Evolutionary conservation across 2,797 vertebrate species (phyloP).

Genomic region (Anomalospiza imberbis): DNA sequence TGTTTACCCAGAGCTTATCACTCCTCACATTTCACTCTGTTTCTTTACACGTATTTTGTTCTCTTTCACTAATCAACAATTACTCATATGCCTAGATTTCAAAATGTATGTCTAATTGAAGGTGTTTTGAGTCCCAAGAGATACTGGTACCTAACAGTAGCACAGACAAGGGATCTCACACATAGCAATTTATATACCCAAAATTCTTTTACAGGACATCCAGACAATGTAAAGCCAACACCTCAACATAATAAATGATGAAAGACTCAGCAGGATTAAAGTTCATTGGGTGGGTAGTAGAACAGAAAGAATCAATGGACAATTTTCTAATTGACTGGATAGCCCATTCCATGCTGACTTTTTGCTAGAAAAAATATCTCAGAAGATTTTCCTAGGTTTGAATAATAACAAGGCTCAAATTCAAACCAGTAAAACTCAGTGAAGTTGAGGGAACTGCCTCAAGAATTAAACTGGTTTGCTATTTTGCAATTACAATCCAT

Average conservation of each 20-base stretch:
- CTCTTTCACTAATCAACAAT: not conserved
- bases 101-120: not conserved
- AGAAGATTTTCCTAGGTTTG: not conserved
- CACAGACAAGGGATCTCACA: not conserved
- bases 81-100: not conserved
- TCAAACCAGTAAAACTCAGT: not conserved
- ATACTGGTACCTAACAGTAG: not conserved
- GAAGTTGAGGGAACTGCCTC: not conserved
- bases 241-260: not conserved
- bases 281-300: not conserved
- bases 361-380: not conserved
- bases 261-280: not conserved
- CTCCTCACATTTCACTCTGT: not conserved
- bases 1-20: not conserved
- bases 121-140: not conserved
- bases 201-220: not conserved
- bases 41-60: not conserved
- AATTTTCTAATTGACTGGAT: not conserved
- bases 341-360: not conserved
- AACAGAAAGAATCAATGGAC: not conserved
- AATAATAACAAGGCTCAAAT: not conserved
- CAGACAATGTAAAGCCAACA: not conserved
- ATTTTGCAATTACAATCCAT: not conserved
- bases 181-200: not conserved
- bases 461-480: not conserved